These are phyloP conservation scores for Drosophila crucigera DNA, from an alignment of 2,888 invertebrate species.

Conservation along the genomic window DNA sequence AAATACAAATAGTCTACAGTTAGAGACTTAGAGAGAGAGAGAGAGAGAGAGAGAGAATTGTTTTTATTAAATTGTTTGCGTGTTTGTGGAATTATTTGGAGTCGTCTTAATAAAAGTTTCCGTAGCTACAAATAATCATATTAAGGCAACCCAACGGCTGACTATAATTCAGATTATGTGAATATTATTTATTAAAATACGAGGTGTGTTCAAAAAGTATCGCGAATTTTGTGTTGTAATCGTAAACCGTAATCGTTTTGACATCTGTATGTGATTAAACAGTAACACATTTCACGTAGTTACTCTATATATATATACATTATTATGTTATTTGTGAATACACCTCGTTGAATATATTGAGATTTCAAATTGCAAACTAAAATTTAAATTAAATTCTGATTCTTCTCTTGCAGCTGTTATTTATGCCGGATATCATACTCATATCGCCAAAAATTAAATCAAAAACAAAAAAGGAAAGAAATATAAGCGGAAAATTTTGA, in stretches of 20 bases:
- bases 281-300: neutral
- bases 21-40: neutral
- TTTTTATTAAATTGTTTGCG: neutral
- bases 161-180: neutral
- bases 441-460: conserved; percentile 55
- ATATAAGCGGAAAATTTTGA: conserved; percentile 35
- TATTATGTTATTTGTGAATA: neutral
- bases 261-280: neutral
- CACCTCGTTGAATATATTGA: neutral
- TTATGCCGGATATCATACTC: conserved; percentile 56
- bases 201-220: too few relatives aligned
- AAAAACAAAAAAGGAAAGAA: conserved; percentile 33
- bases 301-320: neutral
- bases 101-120: neutral
- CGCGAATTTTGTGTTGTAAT: too few relatives aligned
- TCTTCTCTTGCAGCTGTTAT: conserved; percentile 61
- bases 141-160: neutral
- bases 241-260: neutral
- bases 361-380: neutral
- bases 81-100: neutral
- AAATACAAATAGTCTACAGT: neutral
- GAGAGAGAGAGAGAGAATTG: neutral
- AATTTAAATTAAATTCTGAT: neutral
- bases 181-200: neutral
- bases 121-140: neutral